phyloP scores from a whole-genome alignment of 2,888 invertebrate genomes.

The Chironomus riparius region DNA sequence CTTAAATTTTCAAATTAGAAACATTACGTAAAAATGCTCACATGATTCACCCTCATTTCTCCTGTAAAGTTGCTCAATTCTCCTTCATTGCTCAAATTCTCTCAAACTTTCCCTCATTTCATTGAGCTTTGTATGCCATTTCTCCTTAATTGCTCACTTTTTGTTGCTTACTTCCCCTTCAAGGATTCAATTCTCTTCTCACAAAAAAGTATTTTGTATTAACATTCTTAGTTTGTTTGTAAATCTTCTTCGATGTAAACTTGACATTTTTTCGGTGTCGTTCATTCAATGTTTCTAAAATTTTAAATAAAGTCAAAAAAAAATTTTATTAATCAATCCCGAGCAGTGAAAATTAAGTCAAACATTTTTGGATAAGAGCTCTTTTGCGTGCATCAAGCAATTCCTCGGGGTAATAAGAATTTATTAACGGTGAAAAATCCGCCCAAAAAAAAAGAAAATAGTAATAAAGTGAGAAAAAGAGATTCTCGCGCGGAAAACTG shows the following conservation, averaged over 20 bases:
- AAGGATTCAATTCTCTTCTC: not conserved
- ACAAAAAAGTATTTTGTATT: not conserved
- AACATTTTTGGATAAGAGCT: not conserved
- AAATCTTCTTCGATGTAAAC: constrained; percentile 14
- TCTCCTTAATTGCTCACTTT: not conserved
- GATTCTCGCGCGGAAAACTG: not conserved
- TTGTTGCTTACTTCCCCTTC: not conserved
- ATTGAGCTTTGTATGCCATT: not conserved
- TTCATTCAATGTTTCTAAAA: constrained; percentile 4
- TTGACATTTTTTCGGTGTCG: constrained; percentile 10
- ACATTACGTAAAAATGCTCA: too few relatives aligned
- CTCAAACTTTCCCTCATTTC: not conserved
- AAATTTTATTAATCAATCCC: not conserved
- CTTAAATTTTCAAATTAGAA: too few relatives aligned
- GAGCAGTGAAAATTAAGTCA: not conserved
- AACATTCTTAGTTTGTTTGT: constrained; percentile 11
- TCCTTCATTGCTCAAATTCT: not conserved
- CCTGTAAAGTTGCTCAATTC: not conserved
- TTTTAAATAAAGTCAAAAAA: not conserved
- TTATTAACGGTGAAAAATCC: not conserved
- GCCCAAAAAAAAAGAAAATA: not conserved
- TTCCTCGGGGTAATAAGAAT: not conserved
- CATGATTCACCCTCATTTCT: too few relatives aligned
- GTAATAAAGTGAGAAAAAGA: not conserved
- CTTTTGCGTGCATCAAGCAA: constrained; percentile 3